Evolutionary conservation across 2,797 vertebrate species (phyloP).

Genomic region (Muraenolepis orangiensis): DNA sequence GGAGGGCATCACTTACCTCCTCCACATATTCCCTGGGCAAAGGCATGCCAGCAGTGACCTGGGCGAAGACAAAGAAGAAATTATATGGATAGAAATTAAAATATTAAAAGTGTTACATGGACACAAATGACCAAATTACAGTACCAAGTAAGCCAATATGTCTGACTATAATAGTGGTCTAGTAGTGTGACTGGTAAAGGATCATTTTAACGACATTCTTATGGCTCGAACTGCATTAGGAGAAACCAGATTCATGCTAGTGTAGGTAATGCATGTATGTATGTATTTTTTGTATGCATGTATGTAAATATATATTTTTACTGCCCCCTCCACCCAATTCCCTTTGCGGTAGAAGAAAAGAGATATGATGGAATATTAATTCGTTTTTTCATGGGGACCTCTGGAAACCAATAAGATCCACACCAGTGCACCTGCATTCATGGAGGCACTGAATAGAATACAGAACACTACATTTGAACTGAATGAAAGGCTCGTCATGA

Average conservation of each 20-base stretch:
- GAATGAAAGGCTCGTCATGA: too few species aligned
- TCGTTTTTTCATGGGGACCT: background rate
- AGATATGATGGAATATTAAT: constrained; percentile 3
- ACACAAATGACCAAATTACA: background rate
- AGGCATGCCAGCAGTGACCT: constrained; percentile 93
- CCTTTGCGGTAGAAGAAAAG: background rate
- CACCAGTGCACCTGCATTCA: constrained; percentile 10
- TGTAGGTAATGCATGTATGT: background rate
- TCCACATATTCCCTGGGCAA: constrained; percentile 89
- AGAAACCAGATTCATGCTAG: background rate
- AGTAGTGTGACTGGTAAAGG: background rate
- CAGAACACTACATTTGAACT: background rate
- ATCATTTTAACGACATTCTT: background rate
- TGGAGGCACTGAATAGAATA: background rate
- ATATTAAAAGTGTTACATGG: background rate
- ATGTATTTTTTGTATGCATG: too few species aligned
- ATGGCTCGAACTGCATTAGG: background rate
- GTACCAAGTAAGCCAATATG: background rate
- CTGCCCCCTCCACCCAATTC: too few species aligned
- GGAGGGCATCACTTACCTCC: constrained; percentile 78
- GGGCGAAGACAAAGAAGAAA: constrained; percentile 18
- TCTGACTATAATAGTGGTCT: background rate
- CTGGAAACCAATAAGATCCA: constrained; percentile 21
- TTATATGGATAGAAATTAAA: background rate
- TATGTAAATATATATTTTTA: too few species aligned